phyloP scores from a whole-genome alignment of 2,888 invertebrate genomes.

The Melinaea menophilus region DNA sequence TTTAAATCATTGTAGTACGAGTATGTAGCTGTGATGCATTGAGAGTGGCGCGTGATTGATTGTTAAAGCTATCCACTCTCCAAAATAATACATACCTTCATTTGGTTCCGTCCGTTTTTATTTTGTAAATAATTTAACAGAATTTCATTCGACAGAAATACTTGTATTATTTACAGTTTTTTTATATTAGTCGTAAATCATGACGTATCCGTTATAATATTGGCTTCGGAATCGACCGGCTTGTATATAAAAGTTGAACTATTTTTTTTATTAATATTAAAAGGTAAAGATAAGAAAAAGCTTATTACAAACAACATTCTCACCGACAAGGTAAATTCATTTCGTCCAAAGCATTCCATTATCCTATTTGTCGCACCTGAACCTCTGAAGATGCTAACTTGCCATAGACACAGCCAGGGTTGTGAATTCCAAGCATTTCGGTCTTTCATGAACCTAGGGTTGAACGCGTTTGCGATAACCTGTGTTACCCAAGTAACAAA shows the following conservation, averaged over 20 bases:
- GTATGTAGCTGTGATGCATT: background rate
- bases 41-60: background rate
- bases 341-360: conserved; percentile 2
- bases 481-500: conserved; percentile 10
- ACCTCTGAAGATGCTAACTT: background rate
- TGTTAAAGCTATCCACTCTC: background rate
- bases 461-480: conserved; percentile 24
- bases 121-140: background rate
- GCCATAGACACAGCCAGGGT: background rate
- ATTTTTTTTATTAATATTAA: no score
- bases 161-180: background rate
- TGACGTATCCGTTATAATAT: background rate
- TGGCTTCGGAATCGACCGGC: background rate
- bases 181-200: background rate
- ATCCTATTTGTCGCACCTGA: conserved; percentile 3
- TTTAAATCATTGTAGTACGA: background rate
- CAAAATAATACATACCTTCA: background rate
- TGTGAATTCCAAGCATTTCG: conserved; percentile 33
- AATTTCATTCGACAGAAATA: background rate
- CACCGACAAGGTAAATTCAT: background rate
- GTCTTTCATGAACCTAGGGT: conserved; percentile 31
- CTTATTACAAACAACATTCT: background rate
- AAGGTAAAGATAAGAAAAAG: background rate
- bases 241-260: no score
- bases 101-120: background rate